phyloP scores from a whole-genome alignment of 2,113 vertebrate species.

The Hepsetus odoe region DNA sequence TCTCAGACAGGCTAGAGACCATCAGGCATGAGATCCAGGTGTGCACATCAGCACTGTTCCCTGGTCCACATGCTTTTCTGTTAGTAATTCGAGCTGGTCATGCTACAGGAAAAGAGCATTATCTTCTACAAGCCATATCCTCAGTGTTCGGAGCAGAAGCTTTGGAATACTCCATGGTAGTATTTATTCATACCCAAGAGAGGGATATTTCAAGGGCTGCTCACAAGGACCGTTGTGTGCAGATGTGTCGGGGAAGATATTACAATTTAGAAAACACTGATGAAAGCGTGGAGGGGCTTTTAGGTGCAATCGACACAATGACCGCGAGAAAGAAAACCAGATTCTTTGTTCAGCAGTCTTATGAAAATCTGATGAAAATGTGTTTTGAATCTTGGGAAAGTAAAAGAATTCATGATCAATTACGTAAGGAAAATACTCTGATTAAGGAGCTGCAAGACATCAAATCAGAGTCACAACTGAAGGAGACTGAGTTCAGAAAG shows the following conservation, averaged over 20 bases:
- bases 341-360: neutral
- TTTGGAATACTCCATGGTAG: constrained; percentile 4
- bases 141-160: neutral
- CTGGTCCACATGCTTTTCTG: constrained; percentile 8
- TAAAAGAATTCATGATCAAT: neutral
- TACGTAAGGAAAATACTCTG: neutral
- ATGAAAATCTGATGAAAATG: neutral
- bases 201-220: neutral
- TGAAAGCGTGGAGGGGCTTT: neutral
- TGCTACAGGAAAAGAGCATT: neutral
- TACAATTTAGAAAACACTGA: neutral
- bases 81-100: neutral
- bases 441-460: neutral
- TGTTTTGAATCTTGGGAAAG: neutral
- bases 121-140: too few species aligned
- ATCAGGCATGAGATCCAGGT: neutral
- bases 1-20: too few species aligned
- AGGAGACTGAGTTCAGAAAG: neutral
- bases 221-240: neutral
- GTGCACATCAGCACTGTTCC: too few species aligned
- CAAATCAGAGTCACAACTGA: neutral
- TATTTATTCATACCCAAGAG: neutral
- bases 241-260: too few species aligned
- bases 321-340: neutral
- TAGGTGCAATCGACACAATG: neutral